These are phyloP conservation scores for Heterodera schachtii DNA, from an alignment of 1,140 invertebrate genomes.

Conservation along the genomic window DNA sequence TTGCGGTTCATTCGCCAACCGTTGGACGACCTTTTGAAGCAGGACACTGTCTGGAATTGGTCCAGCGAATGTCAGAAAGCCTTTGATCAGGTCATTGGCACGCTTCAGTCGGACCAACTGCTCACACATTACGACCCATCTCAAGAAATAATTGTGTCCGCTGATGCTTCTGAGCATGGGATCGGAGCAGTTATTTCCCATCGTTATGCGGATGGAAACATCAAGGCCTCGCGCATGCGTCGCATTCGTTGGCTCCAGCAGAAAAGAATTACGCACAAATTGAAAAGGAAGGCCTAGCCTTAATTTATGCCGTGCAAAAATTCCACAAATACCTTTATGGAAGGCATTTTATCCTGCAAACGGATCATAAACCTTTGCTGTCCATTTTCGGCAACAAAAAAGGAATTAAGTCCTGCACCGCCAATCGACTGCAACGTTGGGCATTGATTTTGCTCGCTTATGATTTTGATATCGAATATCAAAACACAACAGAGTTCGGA, in stretches of 20 bases:
- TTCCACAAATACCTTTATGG: conserved; percentile 68
- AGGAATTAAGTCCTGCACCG: too few species aligned
- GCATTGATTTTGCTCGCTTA: conserved; percentile 53
- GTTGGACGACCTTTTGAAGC: conserved; percentile 20
- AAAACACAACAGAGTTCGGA: conserved; percentile 46
- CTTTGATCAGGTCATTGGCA: conserved; percentile 58
- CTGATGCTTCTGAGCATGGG: conserved; percentile 69
- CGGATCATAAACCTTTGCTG: conserved; percentile 69
- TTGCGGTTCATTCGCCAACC: conserved; percentile 14
- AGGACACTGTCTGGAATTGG: conserved; percentile 37
- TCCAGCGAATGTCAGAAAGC: conserved; percentile 24
- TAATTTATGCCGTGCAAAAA: too few species aligned
- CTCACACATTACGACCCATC: conserved; percentile 66
- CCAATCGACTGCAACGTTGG: too few species aligned
- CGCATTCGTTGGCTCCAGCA: conserved; percentile 1
- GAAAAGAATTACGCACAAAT: conserved; percentile 59
- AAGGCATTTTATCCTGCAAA: conserved; percentile 67
- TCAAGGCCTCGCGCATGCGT: conserved; percentile 66
- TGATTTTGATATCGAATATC: conserved; percentile 65
- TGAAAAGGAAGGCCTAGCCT: background rate
- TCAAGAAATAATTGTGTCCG: conserved; percentile 66
- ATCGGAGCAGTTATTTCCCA: conserved; percentile 69
- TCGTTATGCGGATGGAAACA: conserved; percentile 59
- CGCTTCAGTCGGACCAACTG: conserved; percentile 54
- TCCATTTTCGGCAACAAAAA: conserved; percentile 5